A percentile compares a stretch with the other conserved stretches of the same genome.
These are phyloP conservation scores for Myotis findleyi DNA, from an alignment of 2,797 vertebrate genomes.

Conservation along the genomic window DNA sequence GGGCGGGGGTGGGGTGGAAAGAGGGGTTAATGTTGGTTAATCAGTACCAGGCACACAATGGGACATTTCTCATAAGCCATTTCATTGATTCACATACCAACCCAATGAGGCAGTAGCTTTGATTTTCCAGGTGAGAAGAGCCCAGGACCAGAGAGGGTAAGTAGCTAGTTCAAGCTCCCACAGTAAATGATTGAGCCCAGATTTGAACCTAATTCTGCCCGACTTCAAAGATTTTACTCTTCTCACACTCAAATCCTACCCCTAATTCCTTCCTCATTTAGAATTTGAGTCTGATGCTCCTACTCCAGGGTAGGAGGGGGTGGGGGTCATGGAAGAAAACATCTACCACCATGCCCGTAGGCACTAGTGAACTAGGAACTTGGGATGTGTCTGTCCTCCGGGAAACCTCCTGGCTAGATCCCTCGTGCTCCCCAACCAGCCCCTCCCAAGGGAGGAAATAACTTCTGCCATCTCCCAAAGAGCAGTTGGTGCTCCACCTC, in stretches of 20 bases:
- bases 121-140: slow-evolving; percentile 22
- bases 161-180: neutral
- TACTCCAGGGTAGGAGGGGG: neutral
- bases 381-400: neutral
- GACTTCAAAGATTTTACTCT: neutral
- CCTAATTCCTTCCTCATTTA: neutral
- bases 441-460: neutral
- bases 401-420: neutral
- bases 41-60: neutral
- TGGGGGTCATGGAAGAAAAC: neutral
- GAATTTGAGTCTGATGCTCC: neutral
- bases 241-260: neutral
- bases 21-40: neutral
- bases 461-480: neutral
- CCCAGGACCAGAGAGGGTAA: slow-evolving; percentile 4
- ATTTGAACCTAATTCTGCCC: neutral
- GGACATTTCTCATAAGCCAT: neutral
- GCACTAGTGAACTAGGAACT: neutral
- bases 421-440: neutral
- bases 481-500: neutral
- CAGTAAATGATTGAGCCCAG: neutral
- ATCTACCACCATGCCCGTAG: neutral
- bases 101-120: neutral
- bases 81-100: neutral
- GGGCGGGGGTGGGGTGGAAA: neutral